Percentiles rank a stretch among this genome's conserved stretches.
Conservation (phyloP, 2,888 invertebrate species). For the Dusona sp. region DNA sequence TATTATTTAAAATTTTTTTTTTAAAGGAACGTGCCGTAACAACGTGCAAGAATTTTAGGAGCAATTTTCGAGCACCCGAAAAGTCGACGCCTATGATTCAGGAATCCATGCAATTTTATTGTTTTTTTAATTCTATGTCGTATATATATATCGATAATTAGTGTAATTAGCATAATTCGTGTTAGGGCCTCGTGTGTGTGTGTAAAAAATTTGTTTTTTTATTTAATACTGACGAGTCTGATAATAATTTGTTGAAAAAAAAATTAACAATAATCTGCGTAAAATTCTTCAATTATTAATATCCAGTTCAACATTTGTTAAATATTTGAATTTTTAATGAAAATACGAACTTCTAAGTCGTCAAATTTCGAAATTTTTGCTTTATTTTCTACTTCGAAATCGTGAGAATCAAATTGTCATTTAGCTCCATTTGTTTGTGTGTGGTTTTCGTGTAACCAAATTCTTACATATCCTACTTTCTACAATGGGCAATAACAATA, state of each 20-base stretch:
- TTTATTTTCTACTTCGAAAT: neutral
- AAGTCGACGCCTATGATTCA: constrained; percentile 73
- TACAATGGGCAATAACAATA: constrained; percentile 54
- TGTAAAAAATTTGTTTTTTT: neutral
- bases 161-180: constrained; percentile 27
- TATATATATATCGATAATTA: constrained; percentile 20
- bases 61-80: constrained; percentile 66
- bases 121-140: constrained; percentile 70
- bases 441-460: constrained; percentile 43
- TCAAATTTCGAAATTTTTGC: neutral
- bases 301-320: neutral
- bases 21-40: constrained; percentile 68
- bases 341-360: neutral
- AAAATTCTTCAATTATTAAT: neutral
- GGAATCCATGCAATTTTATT: constrained; percentile 84
- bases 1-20: constrained; percentile 23
- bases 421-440: constrained; percentile 4
- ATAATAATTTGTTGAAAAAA: neutral
- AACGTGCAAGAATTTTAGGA: constrained; percentile 74
- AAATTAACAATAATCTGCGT: neutral
- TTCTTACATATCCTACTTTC: constrained; percentile 55
- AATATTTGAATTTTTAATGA: neutral
- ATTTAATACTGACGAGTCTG: constrained; percentile 15
- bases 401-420: constrained; percentile 8
- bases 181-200: constrained; percentile 16